Evolutionary conservation across 2,888 invertebrate genomes (phyloP).

Genomic region (Didymodactylos carnosus): DNA sequence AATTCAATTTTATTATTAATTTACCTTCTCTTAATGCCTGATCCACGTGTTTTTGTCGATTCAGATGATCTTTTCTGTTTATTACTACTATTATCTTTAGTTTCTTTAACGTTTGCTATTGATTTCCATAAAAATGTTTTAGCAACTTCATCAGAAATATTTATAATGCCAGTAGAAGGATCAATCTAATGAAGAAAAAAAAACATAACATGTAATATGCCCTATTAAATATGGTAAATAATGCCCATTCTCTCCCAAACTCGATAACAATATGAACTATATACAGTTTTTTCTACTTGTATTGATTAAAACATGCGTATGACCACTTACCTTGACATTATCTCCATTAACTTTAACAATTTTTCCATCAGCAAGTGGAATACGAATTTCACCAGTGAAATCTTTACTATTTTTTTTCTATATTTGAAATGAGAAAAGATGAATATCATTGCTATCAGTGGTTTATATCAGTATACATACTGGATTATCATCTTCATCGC

Average conservation of each 20-base stretch:
- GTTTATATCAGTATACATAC: too few relatives aligned
- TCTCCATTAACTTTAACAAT: neutral
- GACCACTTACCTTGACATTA: neutral
- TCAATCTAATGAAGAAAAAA: neutral
- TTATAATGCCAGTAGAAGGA: neutral
- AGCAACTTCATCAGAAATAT: neutral
- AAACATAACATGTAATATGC: neutral
- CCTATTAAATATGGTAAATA: too few relatives aligned
- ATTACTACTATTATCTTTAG: neutral
- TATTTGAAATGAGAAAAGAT: too few relatives aligned
- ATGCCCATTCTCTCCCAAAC: too few relatives aligned
- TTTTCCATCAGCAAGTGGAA: neutral
- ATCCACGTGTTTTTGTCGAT: neutral
- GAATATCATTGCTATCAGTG: too few relatives aligned
- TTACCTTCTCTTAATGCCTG: neutral
- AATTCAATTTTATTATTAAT: too few relatives aligned
- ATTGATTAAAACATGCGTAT: too few relatives aligned
- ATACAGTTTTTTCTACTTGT: too few relatives aligned
- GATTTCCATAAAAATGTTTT: neutral
- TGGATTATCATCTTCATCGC: neutral
- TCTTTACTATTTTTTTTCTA: too few relatives aligned
- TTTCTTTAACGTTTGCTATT: neutral
- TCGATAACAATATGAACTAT: too few relatives aligned
- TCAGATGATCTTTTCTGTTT: neutral
- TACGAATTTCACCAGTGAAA: neutral